phyloP scores from a whole-genome alignment of 1,140 invertebrate genomes.

The Megalonaias nervosa region DNA sequence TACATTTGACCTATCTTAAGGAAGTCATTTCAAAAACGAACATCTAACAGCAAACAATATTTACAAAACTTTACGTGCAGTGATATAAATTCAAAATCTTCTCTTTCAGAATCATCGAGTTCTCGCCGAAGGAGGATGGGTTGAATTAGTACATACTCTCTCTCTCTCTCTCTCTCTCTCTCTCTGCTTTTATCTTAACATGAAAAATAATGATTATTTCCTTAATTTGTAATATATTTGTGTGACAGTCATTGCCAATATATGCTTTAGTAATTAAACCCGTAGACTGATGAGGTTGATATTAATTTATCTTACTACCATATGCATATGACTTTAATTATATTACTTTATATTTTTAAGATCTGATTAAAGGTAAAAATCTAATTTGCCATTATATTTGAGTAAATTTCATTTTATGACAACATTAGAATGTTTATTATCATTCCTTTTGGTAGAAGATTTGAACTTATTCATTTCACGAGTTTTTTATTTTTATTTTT shows the following conservation, averaged over 20 bases:
- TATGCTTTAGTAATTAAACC: too few relatives aligned
- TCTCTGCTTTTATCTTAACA: too few relatives aligned
- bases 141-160: slow-evolving; percentile 26
- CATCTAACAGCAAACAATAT: too few relatives aligned
- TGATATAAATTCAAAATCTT: too few relatives aligned
- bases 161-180: not conserved
- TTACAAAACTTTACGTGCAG: too few relatives aligned
- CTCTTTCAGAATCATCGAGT: slow-evolving; percentile 28
- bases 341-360: not conserved
- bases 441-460: not conserved
- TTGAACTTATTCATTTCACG: not conserved
- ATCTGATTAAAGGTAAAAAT: not conserved
- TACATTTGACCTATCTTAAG: too few relatives aligned
- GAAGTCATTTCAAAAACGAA: too few relatives aligned
- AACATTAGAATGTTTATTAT: not conserved
- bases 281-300: too few relatives aligned
- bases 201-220: not conserved
- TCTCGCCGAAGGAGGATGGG: slow-evolving; percentile 23
- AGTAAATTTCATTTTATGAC: not conserved
- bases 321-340: too few relatives aligned
- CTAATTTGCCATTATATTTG: not conserved
- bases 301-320: too few relatives aligned
- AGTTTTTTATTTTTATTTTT: not conserved
- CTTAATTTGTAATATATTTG: too few relatives aligned
- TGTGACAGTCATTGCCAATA: too few relatives aligned